phyloP scores from a whole-genome alignment of 2,888 invertebrate genomes.

The Nemapogon koenigi region DNA sequence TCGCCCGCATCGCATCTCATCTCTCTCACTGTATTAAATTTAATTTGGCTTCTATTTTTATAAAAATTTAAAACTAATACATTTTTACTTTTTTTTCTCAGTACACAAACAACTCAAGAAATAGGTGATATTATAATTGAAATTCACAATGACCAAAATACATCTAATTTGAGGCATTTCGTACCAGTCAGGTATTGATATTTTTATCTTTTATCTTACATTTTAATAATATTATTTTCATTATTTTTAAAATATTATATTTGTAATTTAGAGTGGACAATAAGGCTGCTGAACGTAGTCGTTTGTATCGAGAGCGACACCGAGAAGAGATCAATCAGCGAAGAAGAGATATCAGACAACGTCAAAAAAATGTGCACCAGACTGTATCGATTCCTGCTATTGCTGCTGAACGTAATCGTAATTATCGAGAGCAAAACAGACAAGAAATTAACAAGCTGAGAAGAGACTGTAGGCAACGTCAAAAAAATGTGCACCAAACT shows the following conservation, averaged over 20 bases:
- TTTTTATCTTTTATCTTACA: background rate
- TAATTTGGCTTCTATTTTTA: background rate
- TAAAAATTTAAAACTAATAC: background rate
- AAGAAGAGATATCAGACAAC: constrained; percentile 6
- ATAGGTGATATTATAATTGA: background rate
- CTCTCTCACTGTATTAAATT: too few species aligned
- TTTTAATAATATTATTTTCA: background rate
- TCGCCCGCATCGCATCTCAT: too few species aligned
- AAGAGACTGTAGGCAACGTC: constrained; percentile 6
- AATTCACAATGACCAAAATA: background rate
- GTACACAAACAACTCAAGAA: background rate
- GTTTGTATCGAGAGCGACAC: constrained; percentile 11
- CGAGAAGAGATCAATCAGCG: constrained; percentile 10
- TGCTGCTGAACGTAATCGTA: background rate
- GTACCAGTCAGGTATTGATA: background rate
- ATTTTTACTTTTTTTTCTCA: background rate
- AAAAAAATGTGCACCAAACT: background rate
- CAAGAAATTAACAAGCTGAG: constrained; percentile 10
- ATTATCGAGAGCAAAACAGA: constrained; percentile 4
- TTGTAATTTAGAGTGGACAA: constrained; percentile 7
- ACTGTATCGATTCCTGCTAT: background rate
- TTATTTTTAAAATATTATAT: constrained; percentile 4
- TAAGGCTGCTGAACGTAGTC: constrained; percentile 9
- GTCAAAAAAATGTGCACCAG: background rate
- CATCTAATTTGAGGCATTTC: background rate